Percentiles rank a stretch among this genome's conserved stretches.
phyloP scores from a whole-genome alignment of 2,797 vertebrate genomes.

The Notolabrus celidotus region DNA sequence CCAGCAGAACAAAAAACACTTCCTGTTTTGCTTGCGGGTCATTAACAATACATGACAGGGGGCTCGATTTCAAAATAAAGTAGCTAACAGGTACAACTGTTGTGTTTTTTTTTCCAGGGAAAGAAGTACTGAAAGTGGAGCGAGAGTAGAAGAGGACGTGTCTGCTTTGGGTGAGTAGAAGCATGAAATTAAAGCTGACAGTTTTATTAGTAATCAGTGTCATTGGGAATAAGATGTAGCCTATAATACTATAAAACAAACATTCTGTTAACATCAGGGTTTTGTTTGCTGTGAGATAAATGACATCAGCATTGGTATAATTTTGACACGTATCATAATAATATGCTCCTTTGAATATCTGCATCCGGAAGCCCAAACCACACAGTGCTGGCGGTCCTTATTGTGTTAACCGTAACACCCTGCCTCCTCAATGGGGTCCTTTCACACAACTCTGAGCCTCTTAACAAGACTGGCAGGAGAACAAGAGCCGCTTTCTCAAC shows the following conservation, averaged over 20 bases:
- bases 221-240: slow-evolving; percentile 12
- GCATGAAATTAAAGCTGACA: slow-evolving; percentile 22
- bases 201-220: slow-evolving; percentile 30
- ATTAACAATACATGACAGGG: slow-evolving; percentile 43
- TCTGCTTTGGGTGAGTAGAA: slow-evolving; percentile 72
- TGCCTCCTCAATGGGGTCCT: slow-evolving; percentile 66
- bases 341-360: slow-evolving; percentile 49
- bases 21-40: slow-evolving; percentile 60
- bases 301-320: slow-evolving; percentile 13
- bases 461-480: slow-evolving; percentile 71
- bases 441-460: slow-evolving; percentile 67
- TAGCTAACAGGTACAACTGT: slow-evolving; percentile 38
- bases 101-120: slow-evolving; percentile 54
- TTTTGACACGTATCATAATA: slow-evolving; percentile 41
- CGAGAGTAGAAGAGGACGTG: slow-evolving; percentile 35
- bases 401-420: slow-evolving; percentile 70
- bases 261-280: slow-evolving; percentile 1
- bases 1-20: slow-evolving; percentile 50
- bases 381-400: slow-evolving; percentile 53
- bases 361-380: slow-evolving; percentile 51
- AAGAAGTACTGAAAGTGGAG: slow-evolving; percentile 47
- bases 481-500: slow-evolving; percentile 62
- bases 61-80: slow-evolving; percentile 33
- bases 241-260: slow-evolving; percentile 13
- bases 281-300: not conserved